These are phyloP conservation scores for Acanthosepion lycidas DNA, from an alignment of 2,888 invertebrate species.

Conservation along the genomic window DNA sequence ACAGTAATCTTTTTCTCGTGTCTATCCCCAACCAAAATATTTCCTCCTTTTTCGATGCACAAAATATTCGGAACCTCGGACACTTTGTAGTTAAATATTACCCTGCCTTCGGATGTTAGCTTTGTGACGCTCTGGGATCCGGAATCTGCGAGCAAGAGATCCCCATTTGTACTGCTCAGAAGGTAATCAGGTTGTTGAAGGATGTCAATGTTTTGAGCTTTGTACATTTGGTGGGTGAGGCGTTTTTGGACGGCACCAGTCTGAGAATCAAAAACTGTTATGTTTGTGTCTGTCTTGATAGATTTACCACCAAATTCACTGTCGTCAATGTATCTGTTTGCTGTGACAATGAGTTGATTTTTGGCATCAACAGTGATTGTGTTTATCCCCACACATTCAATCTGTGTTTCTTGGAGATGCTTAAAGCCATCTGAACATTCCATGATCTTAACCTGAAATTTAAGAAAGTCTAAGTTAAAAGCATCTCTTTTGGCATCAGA, in stretches of 20 bases:
- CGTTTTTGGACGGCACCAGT: constrained; percentile 59
- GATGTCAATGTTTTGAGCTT: constrained; percentile 58
- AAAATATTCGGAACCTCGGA: too few species aligned
- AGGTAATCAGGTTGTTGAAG: constrained; percentile 66
- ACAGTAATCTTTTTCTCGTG: too few species aligned
- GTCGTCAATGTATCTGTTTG: constrained; percentile 63
- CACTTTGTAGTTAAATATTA: too few species aligned
- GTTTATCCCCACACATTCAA: constrained; percentile 67
- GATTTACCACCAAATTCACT: constrained; percentile 61
- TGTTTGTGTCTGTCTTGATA: constrained; percentile 65
- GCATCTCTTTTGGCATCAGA: too few species aligned
- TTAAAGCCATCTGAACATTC: constrained; percentile 58
- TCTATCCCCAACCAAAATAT: too few species aligned
- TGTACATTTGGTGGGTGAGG: constrained; percentile 67
- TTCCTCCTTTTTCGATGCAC: too few species aligned
- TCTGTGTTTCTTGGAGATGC: constrained; percentile 61
- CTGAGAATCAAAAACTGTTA: constrained; percentile 60
- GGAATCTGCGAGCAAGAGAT: too few species aligned
- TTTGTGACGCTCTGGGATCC: too few species aligned
- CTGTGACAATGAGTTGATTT: constrained; percentile 63
- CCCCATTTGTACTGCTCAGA: not conserved
- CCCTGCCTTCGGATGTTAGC: too few species aligned
- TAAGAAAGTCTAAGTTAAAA: too few species aligned
- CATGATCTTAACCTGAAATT: too few species aligned
- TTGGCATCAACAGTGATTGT: constrained; percentile 61